Evolutionary conservation across 2,888 invertebrate species (phyloP), one percentile per base, ranked within the genome.

Genomic region (Troides aeacus): DNA sequence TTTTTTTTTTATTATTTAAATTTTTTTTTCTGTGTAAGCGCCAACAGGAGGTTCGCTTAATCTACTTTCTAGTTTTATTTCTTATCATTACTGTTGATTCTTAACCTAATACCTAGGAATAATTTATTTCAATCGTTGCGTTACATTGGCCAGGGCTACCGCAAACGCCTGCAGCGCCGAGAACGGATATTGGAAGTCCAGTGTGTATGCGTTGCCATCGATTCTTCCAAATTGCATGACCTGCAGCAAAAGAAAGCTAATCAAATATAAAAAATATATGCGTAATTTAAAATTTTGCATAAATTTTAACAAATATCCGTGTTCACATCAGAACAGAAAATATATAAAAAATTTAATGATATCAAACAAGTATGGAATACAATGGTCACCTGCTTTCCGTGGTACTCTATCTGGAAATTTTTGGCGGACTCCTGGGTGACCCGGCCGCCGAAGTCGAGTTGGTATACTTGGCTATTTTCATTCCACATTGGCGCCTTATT

Each of bases 191-290:
- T 99, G 99, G 93, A 99, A 99, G 93, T 99, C 99, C 83, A 99
- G 93, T 0, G 99, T 99, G 93, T 99, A 99, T 61, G 99, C 99
- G 87, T 99, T 99, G 78, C 97, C 98, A 91, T 99, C 99, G 79
- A 99, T 99, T 72, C 99, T 95, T 17, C 99, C 99, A 90, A 99
- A 99, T 91, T 99, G 99, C 98, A 99, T 99, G 72, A 99, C 99
- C 98, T 99, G 88, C 53, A 21, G 18, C 6, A 18, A 53, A 6
- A n/a, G 15, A 53, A 1, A 4, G 1, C 0, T n/a, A n/a, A 53
- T 18, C n/a, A 46, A 46, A 46, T 46, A 0, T 15, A 46, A 46
- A 15, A 46, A 46, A 46, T 15, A 2, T 15, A 15, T 12, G 15
- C 2, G 15, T 15, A 7, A 46, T 15, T 3, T 15, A 46, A 46